Conservation (phyloP, 2,797 vertebrate genomes). For the Pseudochaenichthys georgianus region DNA sequence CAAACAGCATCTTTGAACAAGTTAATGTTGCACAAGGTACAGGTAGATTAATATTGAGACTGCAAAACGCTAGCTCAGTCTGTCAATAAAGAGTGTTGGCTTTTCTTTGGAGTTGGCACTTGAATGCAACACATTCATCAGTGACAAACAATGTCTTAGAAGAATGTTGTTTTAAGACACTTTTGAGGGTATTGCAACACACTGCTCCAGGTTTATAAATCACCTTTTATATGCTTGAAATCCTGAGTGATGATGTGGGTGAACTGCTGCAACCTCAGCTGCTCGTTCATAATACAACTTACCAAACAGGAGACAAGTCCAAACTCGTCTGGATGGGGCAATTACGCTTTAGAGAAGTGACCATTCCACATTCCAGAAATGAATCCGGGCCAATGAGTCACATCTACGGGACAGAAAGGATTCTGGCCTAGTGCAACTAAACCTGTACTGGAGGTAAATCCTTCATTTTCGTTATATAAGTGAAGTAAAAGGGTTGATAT, state of each 20-base stretch:
- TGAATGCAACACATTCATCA: conserved; percentile 25
- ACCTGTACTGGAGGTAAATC: neutral
- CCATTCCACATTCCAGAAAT: neutral
- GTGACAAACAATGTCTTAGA: neutral
- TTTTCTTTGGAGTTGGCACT: conserved; percentile 16
- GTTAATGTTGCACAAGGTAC: conserved; percentile 22
- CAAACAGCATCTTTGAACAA: conserved; percentile 11
- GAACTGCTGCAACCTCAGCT: conserved; percentile 3
- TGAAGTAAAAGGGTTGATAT: neutral
- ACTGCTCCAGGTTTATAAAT: conserved; percentile 14
- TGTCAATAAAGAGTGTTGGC: conserved; percentile 44
- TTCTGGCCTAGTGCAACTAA: neutral
- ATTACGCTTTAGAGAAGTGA: neutral
- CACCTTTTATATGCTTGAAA: conserved; percentile 4
- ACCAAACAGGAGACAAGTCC: neutral
- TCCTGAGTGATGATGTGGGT: neutral
- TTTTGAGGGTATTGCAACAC: conserved; percentile 11
- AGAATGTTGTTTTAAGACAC: conserved; percentile 5
- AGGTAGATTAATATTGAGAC: conserved; percentile 25
- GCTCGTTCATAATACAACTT: neutral
- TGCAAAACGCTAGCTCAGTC: neutral
- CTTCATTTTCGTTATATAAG: conserved; percentile 7
- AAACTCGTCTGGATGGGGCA: neutral
- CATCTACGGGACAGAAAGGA: neutral
- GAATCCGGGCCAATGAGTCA: neutral